Conservation (phyloP, 2,888 invertebrate species). For the Branchinecta sandiegonensis region DNA sequence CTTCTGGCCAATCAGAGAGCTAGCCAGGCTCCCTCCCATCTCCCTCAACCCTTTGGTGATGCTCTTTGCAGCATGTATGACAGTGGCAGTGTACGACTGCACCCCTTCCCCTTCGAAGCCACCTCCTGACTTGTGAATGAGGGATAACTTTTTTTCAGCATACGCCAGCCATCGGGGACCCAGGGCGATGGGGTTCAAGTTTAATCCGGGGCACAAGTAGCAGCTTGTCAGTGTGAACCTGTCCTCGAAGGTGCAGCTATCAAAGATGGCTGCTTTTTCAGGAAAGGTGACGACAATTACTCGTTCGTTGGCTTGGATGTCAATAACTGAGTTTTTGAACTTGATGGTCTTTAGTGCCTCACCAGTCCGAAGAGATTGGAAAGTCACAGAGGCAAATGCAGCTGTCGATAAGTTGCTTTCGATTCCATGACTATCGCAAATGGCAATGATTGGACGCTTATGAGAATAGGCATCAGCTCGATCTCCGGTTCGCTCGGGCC, state of each 20-base stretch:
- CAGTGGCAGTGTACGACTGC: constrained; percentile 66
- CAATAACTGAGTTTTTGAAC: constrained; percentile 76
- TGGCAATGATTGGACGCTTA: constrained; percentile 73
- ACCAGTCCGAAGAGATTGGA: constrained; percentile 66
- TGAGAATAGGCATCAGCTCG: constrained; percentile 53
- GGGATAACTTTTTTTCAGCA: constrained; percentile 69
- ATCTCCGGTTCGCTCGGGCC: constrained; percentile 44
- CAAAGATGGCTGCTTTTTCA: constrained; percentile 80
- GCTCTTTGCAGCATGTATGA: constrained; percentile 86
- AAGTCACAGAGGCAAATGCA: constrained; percentile 62
- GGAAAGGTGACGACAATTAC: constrained; percentile 75
- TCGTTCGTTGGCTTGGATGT: constrained; percentile 73
- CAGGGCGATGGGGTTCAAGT: constrained; percentile 58
- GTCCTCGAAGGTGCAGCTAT: constrained; percentile 73
- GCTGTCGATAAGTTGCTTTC: constrained; percentile 48
- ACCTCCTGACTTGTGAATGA: constrained; percentile 61
- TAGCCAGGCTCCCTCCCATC: constrained; percentile 79
- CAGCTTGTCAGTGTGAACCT: constrained; percentile 74
- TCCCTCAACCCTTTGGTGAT: constrained; percentile 77
- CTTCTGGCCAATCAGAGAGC: constrained; percentile 56
- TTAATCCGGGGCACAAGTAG: constrained; percentile 64
- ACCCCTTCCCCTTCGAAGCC: constrained; percentile 51
- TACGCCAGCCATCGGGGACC: constrained; percentile 51
- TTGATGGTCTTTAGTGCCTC: constrained; percentile 77
- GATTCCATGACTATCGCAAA: constrained; percentile 56